Percentiles rank a stretch among this genome's conserved stretches.
These are phyloP conservation scores for Teleogryllus oceanicus DNA, from an alignment of 2,888 invertebrate species.

Conservation along the genomic window DNA sequence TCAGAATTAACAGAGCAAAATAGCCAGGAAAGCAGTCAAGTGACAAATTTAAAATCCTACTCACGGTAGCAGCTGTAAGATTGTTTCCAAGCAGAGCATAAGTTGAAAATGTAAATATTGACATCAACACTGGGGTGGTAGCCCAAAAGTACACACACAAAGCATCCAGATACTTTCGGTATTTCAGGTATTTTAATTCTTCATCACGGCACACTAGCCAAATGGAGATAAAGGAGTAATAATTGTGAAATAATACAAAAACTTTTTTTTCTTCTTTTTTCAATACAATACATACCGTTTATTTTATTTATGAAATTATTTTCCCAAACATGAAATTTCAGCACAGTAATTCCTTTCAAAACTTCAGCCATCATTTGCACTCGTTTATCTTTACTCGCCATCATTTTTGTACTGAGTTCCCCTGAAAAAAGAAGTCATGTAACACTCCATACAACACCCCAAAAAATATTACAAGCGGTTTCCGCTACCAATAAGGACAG, in stretches of 20 bases:
- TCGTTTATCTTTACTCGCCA: constrained; percentile 86
- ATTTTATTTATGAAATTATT: constrained; percentile 73
- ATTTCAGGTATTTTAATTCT: constrained; percentile 75
- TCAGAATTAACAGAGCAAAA: constrained; percentile 21
- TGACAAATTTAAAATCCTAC: constrained; percentile 28
- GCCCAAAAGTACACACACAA: constrained; percentile 99
- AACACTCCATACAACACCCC: no score
- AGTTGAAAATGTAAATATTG: constrained; percentile 76
- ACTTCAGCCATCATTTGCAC: constrained; percentile 85
- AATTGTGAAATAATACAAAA: no score
- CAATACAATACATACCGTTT: constrained; percentile 54
- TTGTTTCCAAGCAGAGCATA: constrained; percentile 73
- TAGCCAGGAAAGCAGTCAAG: neutral
- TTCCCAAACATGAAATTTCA: constrained; percentile 95
- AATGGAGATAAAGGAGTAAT: constrained; percentile 38
- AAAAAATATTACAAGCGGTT: no score
- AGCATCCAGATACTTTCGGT: constrained; percentile 93
- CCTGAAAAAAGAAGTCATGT: constrained; percentile 38
- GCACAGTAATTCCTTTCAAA: constrained; percentile 79
- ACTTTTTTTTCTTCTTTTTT: no score
- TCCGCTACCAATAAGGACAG: no score
- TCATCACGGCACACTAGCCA: constrained; percentile 58
- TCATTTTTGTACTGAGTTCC: constrained; percentile 74
- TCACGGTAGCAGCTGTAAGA: constrained; percentile 79
- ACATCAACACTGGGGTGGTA: constrained; percentile 88